Base-by-base conservation (phyloP, 2,888 invertebrate genomes). In the Euspilapteryx auroguttella region DNA sequence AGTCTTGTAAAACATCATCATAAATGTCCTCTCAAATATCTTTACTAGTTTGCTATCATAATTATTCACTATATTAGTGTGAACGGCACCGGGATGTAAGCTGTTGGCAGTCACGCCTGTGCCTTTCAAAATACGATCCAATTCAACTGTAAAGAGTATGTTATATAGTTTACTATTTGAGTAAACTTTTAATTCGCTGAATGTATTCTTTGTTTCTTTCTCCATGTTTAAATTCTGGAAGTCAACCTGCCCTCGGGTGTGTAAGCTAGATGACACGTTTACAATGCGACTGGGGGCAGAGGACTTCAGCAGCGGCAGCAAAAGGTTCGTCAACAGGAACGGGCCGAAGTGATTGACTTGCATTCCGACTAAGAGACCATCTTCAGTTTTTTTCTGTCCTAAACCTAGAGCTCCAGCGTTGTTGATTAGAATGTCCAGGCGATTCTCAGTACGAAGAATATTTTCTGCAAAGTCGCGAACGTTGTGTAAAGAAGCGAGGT, bases 1-100 rank as follows among this genome's bases (percentile, higher is more conserved):
- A 2, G 42, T 41, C 35, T 59, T 64, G 12, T 40, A 37, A 26
- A 56, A 47, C 7, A 35, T 24, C n/a, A n/a, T n/a, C n/a, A n/a
- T n/a, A n/a, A n/a, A n/a, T n/a, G n/a, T n/a, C n/a, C n/a, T n/a
- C n/a, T n/a, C n/a, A n/a, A n/a, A n/a, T n/a, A n/a, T n/a, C 12
- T 36, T 38, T 1, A 40, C 24, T 4, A 55, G 2, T 2, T 24
- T 3, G 2, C 30, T 21, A 28, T 48, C 36, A 10, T 42, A 23
- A 9, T 79, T 80, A 27, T 81, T 64, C 79, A 86, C 80, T 23
- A 88, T 86, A 17, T 83, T 85, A 0, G 86, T 86, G 40, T 82
- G 79, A 21, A 90, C 84, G 57, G 84, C 76, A 14, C 93, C 93
- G 0, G 93, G 93, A 64, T 92, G 90, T 29, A 92, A 63, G 42